These are phyloP conservation scores for Thereva nobilitata DNA, from an alignment of 2,888 invertebrate genomes.

Conservation along the genomic window DNA sequence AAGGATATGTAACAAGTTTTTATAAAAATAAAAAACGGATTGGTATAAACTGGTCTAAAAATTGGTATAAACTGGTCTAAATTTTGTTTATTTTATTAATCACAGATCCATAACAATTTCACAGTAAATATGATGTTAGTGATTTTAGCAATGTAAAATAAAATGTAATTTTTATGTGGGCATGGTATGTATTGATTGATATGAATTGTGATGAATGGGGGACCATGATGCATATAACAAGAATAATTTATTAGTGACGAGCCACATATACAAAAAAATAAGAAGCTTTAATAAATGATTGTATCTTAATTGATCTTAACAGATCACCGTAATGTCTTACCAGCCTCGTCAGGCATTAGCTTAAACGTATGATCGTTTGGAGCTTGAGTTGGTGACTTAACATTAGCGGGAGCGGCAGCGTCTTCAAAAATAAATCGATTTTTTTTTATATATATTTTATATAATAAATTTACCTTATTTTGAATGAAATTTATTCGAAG, in stretches of 20 bases:
- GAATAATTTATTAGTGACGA: conserved; percentile 19
- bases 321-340: conserved; percentile 60
- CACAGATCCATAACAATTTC: too few relatives aligned
- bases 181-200: too few relatives aligned
- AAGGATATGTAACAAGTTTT: too few relatives aligned
- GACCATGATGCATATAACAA: neutral
- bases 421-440: conserved; percentile 47
- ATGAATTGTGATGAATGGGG: neutral
- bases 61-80: too few relatives aligned
- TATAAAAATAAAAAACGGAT: too few relatives aligned
- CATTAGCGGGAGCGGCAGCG: conserved; percentile 58
- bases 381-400: conserved; percentile 65
- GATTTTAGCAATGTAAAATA: too few relatives aligned
- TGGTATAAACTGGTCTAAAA: too few relatives aligned
- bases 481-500: conserved; percentile 10
- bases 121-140: too few relatives aligned
- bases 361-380: conserved; percentile 68
- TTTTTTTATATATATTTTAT: conserved; percentile 12
- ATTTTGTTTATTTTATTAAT: too few relatives aligned
- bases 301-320: neutral
- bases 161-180: too few relatives aligned
- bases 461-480: conserved; percentile 12
- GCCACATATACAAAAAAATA: conserved; percentile 15
- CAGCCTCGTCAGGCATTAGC: conserved; percentile 71
- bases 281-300: conserved; percentile 3